phyloP scores from a whole-genome alignment of 2,113 vertebrate species.

The Scomber scombrus region DNA sequence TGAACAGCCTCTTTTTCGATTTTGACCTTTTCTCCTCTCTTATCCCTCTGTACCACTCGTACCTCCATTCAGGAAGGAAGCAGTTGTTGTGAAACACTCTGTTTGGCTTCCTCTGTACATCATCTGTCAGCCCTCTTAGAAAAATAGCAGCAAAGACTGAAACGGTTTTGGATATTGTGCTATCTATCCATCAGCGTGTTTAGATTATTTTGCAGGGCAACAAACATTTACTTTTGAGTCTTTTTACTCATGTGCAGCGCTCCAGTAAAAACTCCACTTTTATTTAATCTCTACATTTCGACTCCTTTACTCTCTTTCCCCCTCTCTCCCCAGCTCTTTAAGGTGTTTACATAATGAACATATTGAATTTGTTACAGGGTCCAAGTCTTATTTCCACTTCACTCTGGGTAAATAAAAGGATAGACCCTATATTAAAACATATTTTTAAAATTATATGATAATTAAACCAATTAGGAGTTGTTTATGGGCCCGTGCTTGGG shows the following conservation, averaged over 20 bases:
- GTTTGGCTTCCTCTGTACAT: conserved; percentile 58
- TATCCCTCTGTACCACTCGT: conserved; percentile 42
- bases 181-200: conserved; percentile 44
- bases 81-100: conserved; percentile 77
- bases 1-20: conserved; percentile 81
- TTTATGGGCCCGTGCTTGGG: conserved; percentile 79
- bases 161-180: conserved; percentile 35
- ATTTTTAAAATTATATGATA: conserved; percentile 85
- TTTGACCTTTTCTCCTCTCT: conserved; percentile 54
- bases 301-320: conserved; percentile 26
- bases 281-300: conserved; percentile 54
- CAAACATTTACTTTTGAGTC: conserved; percentile 40
- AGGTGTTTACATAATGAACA: conserved; percentile 85
- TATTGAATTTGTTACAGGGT: conserved; percentile 85
- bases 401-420: conserved; percentile 84
- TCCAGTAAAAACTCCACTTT: conserved; percentile 26
- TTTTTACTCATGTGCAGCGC: conserved; percentile 35
- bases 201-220: conserved; percentile 44
- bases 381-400: conserved; percentile 78
- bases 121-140: conserved; percentile 58
- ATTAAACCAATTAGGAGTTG: conserved; percentile 85
- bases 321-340: conserved; percentile 50
- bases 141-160: conserved; percentile 56
- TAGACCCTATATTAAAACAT: conserved; percentile 84
- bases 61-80: conserved; percentile 77